Percentiles rank a stretch among this genome's conserved stretches.
phyloP scores from a whole-genome alignment of 2,797 vertebrate species.

The Scolopax bukidnonensis region DNA sequence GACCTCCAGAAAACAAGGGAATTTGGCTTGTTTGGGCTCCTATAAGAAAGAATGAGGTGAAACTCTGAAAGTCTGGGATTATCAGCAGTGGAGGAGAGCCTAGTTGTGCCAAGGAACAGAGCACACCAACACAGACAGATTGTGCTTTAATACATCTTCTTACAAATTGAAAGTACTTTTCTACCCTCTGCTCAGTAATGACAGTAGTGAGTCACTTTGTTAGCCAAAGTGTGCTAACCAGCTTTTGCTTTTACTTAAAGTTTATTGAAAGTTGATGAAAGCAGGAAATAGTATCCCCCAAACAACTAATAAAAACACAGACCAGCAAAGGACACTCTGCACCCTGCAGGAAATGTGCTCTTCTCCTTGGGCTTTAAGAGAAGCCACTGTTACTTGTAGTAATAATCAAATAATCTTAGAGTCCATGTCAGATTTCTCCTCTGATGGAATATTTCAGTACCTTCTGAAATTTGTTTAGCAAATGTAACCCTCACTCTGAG shows the following conservation, averaged over 20 bases:
- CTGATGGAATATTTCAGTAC: background rate
- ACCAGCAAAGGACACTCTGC: background rate
- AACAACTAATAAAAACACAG: background rate
- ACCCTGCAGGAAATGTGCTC: background rate
- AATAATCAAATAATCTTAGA: background rate
- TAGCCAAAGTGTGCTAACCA: background rate
- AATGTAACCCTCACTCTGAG: background rate
- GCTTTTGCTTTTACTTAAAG: background rate
- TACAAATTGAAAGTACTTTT: background rate
- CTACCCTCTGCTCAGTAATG: background rate
- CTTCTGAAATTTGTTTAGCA: background rate
- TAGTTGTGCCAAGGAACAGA: background rate
- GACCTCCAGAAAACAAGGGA: rapidly evolving
- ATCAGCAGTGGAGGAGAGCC: background rate
- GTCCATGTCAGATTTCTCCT: background rate
- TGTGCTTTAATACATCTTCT: background rate
- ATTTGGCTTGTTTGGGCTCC: background rate
- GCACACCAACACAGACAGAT: background rate
- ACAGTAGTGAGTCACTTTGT: background rate
- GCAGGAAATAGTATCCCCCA: background rate
- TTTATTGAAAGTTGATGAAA: background rate
- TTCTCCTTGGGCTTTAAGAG: background rate
- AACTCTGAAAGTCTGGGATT: background rate
- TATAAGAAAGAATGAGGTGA: background rate
- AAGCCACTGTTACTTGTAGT: background rate